These are phyloP conservation scores for Rotaria socialis DNA, from an alignment of 2,888 invertebrate species.

Conservation along the genomic window DNA sequence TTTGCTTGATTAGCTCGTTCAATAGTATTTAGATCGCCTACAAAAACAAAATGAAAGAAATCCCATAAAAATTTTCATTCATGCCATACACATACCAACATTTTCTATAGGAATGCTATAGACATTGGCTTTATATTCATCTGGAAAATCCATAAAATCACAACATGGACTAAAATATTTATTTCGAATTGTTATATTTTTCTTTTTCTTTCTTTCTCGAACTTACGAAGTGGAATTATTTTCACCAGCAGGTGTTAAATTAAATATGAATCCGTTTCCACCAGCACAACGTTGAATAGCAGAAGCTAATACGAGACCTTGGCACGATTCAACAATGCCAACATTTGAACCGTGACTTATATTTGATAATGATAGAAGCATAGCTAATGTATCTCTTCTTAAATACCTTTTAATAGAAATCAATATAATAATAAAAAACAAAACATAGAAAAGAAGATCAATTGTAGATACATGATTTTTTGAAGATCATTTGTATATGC, in stretches of 20 bases:
- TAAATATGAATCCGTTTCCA: slow-evolving; percentile 60
- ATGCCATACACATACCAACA: slow-evolving; percentile 70
- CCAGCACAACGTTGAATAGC: slow-evolving; percentile 71
- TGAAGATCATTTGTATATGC: slow-evolving; percentile 64
- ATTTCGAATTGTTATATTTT: slow-evolving; percentile 23
- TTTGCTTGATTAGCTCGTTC: not conserved
- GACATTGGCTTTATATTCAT: slow-evolving; percentile 69
- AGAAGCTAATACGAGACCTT: slow-evolving; percentile 77
- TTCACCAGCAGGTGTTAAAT: slow-evolving; percentile 53
- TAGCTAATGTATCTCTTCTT: slow-evolving; percentile 80
- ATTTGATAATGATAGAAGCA: slow-evolving; percentile 76
- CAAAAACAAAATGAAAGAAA: slow-evolving; percentile 47
- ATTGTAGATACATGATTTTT: slow-evolving; percentile 46
- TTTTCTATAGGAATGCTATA: slow-evolving; percentile 61
- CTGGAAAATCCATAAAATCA: slow-evolving; percentile 73
- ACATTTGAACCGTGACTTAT: slow-evolving; percentile 66
- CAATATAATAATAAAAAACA: slow-evolving; percentile 35
- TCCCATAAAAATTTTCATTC: not conserved
- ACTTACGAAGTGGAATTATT: slow-evolving; percentile 50
- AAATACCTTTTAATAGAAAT: slow-evolving; percentile 63
- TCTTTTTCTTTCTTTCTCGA: slow-evolving; percentile 72
- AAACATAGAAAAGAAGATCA: not conserved
- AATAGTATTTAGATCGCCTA: not conserved
- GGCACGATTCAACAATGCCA: slow-evolving; percentile 79
- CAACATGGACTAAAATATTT: slow-evolving; percentile 35